Evolutionary conservation across 2,888 invertebrate species (phyloP), one percentile per base, ranked within the genome.

Genomic region (Thalpophila matura): DNA sequence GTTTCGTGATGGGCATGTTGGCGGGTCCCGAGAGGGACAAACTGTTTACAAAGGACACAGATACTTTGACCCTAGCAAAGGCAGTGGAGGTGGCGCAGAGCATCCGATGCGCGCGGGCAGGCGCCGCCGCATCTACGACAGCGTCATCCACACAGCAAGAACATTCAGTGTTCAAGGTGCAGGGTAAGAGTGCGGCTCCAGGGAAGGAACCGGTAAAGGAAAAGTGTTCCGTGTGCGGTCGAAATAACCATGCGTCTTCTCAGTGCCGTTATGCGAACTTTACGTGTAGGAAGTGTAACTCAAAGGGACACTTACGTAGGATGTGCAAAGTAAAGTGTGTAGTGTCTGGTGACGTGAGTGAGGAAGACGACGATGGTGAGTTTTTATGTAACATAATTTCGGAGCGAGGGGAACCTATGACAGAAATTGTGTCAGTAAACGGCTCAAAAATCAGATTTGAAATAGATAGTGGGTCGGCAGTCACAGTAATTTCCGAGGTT

Each of bases 171-270:
- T 51, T 31, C 40, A 59, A 61, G 20, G 58, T 61, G n/a, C n/a
- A n/a, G n/a, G n/a, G n/a, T n/a, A n/a, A n/a, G n/a, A n/a, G n/a
- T n/a, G n/a, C n/a, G n/a, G n/a, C 43, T 20, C n/a, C 7, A 27
- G 22, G 16, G 24, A 18, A 49, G 12, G 7, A 16, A 33, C 26
- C 46, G 45, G 7, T 20, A 37, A 40, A 53, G 6, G 6, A n/a
- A 24, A 67, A 73, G 60, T 80, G 73, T 54, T 20, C 43, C n/a
- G 77, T 77, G 51, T 77, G 79, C 24, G 79, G 80, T 14, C 67
- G 43, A 40, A 46, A 22, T 1, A 80, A 77, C 49, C 82, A 80
- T 37, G 59, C 60, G 33, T 10, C 71, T 0, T 37, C 63, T 0
- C 47, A 77, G 40, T 82, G 81, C 57, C 67, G 74, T 6, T 80